phyloP scores from a whole-genome alignment of 1,140 invertebrate species.

The Eulimnadia texana region DNA sequence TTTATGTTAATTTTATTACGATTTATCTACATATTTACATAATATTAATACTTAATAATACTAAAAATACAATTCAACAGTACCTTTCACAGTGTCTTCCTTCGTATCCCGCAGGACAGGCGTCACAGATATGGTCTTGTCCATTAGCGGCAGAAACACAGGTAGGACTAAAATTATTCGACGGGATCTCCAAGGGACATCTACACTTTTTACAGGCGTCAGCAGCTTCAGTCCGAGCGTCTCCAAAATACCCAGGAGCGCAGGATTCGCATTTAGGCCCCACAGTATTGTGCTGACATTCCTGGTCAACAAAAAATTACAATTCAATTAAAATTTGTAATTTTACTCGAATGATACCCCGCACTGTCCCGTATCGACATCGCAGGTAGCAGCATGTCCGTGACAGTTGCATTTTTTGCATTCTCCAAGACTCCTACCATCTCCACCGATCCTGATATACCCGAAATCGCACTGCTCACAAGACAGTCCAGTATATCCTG shows the following conservation, averaged over 20 bases:
- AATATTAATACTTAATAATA: not conserved
- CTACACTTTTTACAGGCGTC: constrained; percentile 72
- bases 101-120: constrained; percentile 76
- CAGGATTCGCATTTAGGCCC: constrained; percentile 72
- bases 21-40: no score
- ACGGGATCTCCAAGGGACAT: constrained; percentile 55
- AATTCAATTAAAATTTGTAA: no score
- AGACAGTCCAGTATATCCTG: constrained; percentile 57
- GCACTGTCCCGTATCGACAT: constrained; percentile 60
- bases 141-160: constrained; percentile 52
- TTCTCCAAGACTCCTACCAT: constrained; percentile 25
- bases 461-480: constrained; percentile 74
- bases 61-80: constrained; percentile 15
- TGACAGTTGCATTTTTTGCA: constrained; percentile 68
- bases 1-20: no score
- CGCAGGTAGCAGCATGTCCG: constrained; percentile 68
- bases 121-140: constrained; percentile 64
- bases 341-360: constrained; percentile 43
- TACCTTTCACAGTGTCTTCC: constrained; percentile 86
- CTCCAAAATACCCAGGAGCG: constrained; percentile 76
- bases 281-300: constrained; percentile 51
- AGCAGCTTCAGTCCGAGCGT: constrained; percentile 54
- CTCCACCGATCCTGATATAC: constrained; percentile 49
- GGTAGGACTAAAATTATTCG: constrained; percentile 78
- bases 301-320: no score